Percentiles rank a stretch among this genome's conserved stretches.
Evolutionary conservation across 2,113 vertebrate genomes (phyloP).

Genomic region (human): DNA sequence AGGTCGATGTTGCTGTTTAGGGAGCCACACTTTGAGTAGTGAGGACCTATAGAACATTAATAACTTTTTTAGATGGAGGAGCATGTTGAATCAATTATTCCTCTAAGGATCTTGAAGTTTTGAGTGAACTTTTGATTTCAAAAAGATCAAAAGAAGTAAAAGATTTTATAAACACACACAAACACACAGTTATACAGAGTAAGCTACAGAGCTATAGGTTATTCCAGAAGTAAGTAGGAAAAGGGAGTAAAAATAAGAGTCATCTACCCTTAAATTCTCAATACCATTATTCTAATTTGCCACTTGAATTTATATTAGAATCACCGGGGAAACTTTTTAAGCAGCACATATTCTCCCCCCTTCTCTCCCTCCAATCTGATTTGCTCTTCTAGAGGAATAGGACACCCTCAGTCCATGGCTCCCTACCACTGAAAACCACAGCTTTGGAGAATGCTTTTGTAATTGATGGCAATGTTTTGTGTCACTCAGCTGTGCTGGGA

Average conservation of each 20-base stretch:
- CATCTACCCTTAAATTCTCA: neutral
- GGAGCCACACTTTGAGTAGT: neutral
- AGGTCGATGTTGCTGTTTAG: neutral
- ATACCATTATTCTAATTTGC: slow-evolving; percentile 29
- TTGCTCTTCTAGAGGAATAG: neutral
- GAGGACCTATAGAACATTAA: neutral
- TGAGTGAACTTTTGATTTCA: neutral
- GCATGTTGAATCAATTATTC: neutral
- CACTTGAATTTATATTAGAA: neutral
- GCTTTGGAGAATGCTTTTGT: neutral
- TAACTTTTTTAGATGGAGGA: neutral
- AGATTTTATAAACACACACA: neutral
- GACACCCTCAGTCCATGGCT: neutral
- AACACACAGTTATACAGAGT: neutral
- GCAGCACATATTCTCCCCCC: neutral
- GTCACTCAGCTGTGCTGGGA: neutral
- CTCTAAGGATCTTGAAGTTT: neutral
- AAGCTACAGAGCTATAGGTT: neutral
- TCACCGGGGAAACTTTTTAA: neutral
- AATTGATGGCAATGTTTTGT: neutral
- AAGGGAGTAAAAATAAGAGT: neutral
- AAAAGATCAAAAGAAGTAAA: slow-evolving; percentile 20
- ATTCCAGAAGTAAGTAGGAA: slow-evolving; percentile 25
- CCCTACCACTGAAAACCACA: neutral
- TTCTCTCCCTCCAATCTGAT: neutral